These are phyloP conservation scores for Pachyuromys duprasi DNA, from an alignment of 2,797 vertebrate species.

Conservation along the genomic window DNA sequence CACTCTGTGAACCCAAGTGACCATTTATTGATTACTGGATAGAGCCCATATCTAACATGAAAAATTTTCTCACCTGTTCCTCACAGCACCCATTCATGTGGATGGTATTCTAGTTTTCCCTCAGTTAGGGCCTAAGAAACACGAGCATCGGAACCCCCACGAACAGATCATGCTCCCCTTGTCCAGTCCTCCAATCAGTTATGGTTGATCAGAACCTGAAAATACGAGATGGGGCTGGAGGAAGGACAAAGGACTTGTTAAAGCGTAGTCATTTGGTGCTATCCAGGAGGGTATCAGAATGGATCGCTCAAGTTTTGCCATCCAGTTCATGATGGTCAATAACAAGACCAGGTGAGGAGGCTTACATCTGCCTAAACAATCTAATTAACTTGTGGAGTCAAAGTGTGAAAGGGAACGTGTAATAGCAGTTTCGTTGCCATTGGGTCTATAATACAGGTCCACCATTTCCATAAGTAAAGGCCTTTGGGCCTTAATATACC, in stretches of 20 bases:
- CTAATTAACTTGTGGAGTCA: slow-evolving; percentile 65
- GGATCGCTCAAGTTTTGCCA: slow-evolving; percentile 52
- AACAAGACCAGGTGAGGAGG: not conserved
- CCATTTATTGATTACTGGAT: not conserved
- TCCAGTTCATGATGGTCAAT: slow-evolving; percentile 53
- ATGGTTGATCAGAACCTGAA: slow-evolving; percentile 58
- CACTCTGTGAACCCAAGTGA: not conserved
- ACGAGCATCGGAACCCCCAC: not conserved
- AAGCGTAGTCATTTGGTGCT: slow-evolving; percentile 26
- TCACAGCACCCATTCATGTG: not conserved
- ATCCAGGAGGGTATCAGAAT: slow-evolving; percentile 56
- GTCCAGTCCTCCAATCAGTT: not conserved
- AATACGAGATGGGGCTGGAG: slow-evolving; percentile 56
- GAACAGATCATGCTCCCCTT: not conserved
- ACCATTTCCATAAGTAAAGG: slow-evolving; percentile 39
- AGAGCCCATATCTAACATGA: not conserved
- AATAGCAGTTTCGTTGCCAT: not conserved
- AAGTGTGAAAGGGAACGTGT: not conserved
- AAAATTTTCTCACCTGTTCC: not conserved
- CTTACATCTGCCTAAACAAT: slow-evolving; percentile 72
- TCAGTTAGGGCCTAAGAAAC: not conserved
- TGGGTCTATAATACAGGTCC: not conserved
- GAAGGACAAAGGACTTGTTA: slow-evolving; percentile 40
- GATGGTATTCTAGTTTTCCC: not conserved
- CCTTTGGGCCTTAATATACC: not conserved